Evolutionary conservation across 2,888 invertebrate genomes (phyloP).

Genomic region (Pegoplata infirma): DNA sequence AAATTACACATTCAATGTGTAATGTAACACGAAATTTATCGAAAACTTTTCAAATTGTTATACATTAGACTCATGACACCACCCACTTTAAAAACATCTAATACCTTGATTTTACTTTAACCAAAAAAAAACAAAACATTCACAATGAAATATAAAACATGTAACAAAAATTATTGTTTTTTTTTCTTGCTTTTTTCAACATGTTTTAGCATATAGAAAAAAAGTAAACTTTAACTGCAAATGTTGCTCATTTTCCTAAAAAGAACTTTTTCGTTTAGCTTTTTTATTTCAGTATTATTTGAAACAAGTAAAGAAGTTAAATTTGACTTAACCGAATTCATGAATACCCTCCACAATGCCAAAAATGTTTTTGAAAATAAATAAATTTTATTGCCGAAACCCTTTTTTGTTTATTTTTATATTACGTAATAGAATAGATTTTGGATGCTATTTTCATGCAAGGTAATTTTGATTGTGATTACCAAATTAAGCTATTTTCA

Average conservation of each 20-base stretch:
- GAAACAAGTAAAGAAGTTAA: too few species aligned
- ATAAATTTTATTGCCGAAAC: too few species aligned
- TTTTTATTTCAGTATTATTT: slow-evolving; percentile 33
- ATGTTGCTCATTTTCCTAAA: slow-evolving; percentile 59
- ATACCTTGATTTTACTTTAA: slow-evolving; percentile 49
- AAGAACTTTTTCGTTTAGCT: slow-evolving; percentile 33
- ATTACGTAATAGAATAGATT: too few species aligned
- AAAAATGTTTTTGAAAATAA: too few species aligned
- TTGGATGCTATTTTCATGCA: too few species aligned
- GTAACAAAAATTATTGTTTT: slow-evolving; percentile 12
- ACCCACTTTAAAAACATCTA: slow-evolving; percentile 18
- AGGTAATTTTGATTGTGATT: too few species aligned
- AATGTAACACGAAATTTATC: slow-evolving; percentile 48
- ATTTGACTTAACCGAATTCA: too few species aligned
- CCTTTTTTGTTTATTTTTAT: too few species aligned
- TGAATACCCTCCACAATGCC: too few species aligned
- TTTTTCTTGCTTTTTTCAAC: slow-evolving; percentile 1
- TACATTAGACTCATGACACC: slow-evolving; percentile 51
- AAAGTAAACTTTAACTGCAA: slow-evolving; percentile 54
- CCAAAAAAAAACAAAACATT: slow-evolving; percentile 8
- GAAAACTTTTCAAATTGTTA: slow-evolving; percentile 54
- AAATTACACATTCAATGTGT: slow-evolving; percentile 48
- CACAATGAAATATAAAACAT: not conserved
- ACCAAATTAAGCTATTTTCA: too few species aligned
- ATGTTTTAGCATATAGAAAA: slow-evolving; percentile 13